Percentiles rank a stretch among this genome's conserved stretches.
These are phyloP conservation scores for Myodes glareolus DNA, from an alignment of 2,113 vertebrate genomes.

Conservation along the genomic window DNA sequence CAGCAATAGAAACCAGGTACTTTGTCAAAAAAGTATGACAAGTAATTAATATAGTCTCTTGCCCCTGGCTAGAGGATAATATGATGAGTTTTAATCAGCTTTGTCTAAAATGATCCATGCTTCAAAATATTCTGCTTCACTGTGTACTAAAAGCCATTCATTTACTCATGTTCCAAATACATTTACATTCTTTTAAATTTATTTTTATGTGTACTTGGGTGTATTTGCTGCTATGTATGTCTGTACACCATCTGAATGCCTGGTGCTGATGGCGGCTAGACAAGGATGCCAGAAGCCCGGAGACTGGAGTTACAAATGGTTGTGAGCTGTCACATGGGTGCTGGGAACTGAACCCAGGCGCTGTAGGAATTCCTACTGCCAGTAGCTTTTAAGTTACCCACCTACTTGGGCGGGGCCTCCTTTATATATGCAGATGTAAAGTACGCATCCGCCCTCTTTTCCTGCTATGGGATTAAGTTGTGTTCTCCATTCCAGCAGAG, in stretches of 20 bases:
- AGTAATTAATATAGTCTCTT: background rate
- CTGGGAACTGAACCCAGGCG: background rate
- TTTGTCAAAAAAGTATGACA: background rate
- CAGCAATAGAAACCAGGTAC: background rate
- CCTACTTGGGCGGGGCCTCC: too few relatives aligned
- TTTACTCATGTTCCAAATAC: constrained; percentile 2
- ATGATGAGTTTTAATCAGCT: background rate
- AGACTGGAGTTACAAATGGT: background rate
- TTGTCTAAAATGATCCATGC: background rate
- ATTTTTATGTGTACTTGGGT: background rate
- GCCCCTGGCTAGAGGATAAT: background rate
- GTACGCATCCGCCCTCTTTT: too few relatives aligned
- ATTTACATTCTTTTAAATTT: background rate
- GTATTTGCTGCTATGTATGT: background rate
- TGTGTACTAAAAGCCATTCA: background rate
- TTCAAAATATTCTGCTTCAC: constrained; percentile 7
- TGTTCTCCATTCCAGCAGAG: too few relatives aligned
- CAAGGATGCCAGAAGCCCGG: background rate
- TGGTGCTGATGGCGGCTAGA: background rate
- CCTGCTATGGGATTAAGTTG: too few relatives aligned
- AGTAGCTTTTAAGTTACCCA: too few relatives aligned
- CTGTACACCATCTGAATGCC: background rate
- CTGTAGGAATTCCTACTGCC: too few relatives aligned
- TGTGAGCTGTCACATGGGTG: background rate
- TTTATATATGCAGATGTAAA: too few relatives aligned